Conservation (phyloP, 2,797 vertebrate genomes). For the Miichthys miiuy region DNA sequence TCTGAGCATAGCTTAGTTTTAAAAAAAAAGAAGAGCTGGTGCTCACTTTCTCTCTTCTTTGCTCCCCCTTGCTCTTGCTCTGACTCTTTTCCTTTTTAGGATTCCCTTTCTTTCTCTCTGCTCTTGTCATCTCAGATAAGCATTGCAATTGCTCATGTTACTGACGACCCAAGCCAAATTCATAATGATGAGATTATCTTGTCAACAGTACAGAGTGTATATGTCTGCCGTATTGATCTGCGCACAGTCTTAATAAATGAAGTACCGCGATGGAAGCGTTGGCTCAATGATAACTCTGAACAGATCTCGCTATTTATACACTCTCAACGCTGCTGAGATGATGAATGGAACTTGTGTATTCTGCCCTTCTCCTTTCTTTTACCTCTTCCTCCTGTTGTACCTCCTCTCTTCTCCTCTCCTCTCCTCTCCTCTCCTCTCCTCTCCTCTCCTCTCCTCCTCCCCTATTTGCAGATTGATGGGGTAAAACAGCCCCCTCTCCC, state of each 20-base stretch:
- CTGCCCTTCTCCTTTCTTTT: slow-evolving; percentile 30
- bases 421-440: slow-evolving; percentile 1
- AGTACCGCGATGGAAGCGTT: slow-evolving; percentile 73
- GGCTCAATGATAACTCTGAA: slow-evolving; percentile 77
- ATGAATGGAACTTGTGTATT: slow-evolving; percentile 71
- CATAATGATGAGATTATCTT: slow-evolving; percentile 87
- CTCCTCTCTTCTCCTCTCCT: slow-evolving; percentile 9
- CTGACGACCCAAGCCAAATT: slow-evolving; percentile 84
- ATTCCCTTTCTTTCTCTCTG: slow-evolving; percentile 54
- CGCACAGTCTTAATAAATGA: slow-evolving; percentile 83
- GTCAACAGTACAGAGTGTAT: slow-evolving; percentile 83
- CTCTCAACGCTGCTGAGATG: slow-evolving; percentile 69
- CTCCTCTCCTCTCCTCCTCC: slow-evolving; percentile 1
- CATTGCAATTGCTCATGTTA: slow-evolving; percentile 81
- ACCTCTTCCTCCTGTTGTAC: not conserved
- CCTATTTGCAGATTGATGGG: slow-evolving; percentile 55
- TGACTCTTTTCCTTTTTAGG: slow-evolving; percentile 29
- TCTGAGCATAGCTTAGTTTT: slow-evolving; percentile 67
- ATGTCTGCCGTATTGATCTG: slow-evolving; percentile 82
- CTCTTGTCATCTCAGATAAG: slow-evolving; percentile 82
- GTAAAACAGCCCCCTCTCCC: slow-evolving; percentile 31
- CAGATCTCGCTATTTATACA: slow-evolving; percentile 74
- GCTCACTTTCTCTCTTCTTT: slow-evolving; percentile 5
- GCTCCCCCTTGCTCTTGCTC: not conserved
- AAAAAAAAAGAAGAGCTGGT: slow-evolving; percentile 12